Base-by-base conservation (phyloP, 2,888 invertebrate genomes). In the Zygothrica quintamaculata region DNA sequence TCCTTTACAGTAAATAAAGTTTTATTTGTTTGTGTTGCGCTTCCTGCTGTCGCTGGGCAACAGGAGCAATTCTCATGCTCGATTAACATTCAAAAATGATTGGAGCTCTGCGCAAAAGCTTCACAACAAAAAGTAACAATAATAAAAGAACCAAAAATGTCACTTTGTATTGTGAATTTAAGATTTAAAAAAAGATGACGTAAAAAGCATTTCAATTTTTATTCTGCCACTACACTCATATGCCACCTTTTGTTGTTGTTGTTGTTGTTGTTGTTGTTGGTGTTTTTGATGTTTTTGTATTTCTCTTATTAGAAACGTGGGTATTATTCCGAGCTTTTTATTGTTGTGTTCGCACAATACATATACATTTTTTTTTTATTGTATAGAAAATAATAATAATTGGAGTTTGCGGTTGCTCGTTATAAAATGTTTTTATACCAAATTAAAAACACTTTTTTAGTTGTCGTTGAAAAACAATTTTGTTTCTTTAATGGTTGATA, bases 41-140 rank as follows among this genome's bases (percentile, higher is more conserved):
- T n/a, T 13, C 5, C 6, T 50, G 33, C 7, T 13, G n/a, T 34
- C 43, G 7, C 8, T 33, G 5, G 73, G 48, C 47, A 82, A 51
- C 39, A 64, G 43, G 52, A 59, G 44, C 55, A 56, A 51, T 77
- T 77, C 61, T 65, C 70, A 73, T 64, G 59, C 84, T 70, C 78
- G 73, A 77, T 84, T 80, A 75, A 73, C 53, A 75, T 70, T 73
- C 60, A 48, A 59, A 74, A 74, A 56, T 62, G 81, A 72, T 74
- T 77, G 74, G 60, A 43, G 56, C 58, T 42, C 48, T 18, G 36
- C 52, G 15, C 37, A 53, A 57, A 44, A 70, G 51, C 57, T 43
- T 47, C 50, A 61, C 46, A 64, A 50, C 44, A 53, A 12, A 65
- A 40, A 16, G 15, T 11, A 40, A 56, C 3, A 48, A 55, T 11